These are phyloP conservation scores for Lamellibrachia columna DNA, from an alignment of 2,888 invertebrate species.

Conservation along the genomic window DNA sequence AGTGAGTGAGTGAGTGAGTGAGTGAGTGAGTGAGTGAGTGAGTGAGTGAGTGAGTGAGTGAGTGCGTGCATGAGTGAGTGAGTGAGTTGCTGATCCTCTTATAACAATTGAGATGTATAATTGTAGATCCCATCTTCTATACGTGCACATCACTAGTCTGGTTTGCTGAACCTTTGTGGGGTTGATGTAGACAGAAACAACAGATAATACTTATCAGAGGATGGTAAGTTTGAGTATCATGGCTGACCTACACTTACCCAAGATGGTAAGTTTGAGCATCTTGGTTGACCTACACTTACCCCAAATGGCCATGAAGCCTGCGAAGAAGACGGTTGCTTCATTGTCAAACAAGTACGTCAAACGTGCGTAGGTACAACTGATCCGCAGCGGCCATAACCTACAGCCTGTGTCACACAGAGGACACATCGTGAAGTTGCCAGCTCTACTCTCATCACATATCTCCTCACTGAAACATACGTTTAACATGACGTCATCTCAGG, in stretches of 20 bases:
- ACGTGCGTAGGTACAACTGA: conserved; percentile 54
- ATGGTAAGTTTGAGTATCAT: neutral
- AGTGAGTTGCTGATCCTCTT: too few relatives aligned
- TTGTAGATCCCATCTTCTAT: too few relatives aligned
- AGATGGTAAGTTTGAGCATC: neutral
- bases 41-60: too few relatives aligned
- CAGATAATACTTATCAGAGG: neutral
- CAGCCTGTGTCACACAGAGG: conserved; percentile 63
- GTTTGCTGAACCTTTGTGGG: too few relatives aligned
- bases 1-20: too few relatives aligned
- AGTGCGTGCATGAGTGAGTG: too few relatives aligned
- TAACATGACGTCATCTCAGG: too few relatives aligned
- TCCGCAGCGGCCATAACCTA: conserved; percentile 60
- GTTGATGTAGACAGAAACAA: too few relatives aligned
- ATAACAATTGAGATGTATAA: too few relatives aligned
- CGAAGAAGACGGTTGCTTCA: conserved; percentile 63
- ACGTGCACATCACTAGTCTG: too few relatives aligned
- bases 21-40: too few relatives aligned
- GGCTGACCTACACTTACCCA: neutral
- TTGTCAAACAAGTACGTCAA: conserved; percentile 64
- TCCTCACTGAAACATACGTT: conserved; percentile 36
- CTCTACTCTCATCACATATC: conserved; percentile 35
- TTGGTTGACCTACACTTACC: too few relatives aligned
- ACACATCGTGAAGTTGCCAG: conserved; percentile 56
- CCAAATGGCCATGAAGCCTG: conserved; percentile 66